Base-by-base conservation (phyloP, 2,797 vertebrate genomes). In the Anguilla megastoma region DNA sequence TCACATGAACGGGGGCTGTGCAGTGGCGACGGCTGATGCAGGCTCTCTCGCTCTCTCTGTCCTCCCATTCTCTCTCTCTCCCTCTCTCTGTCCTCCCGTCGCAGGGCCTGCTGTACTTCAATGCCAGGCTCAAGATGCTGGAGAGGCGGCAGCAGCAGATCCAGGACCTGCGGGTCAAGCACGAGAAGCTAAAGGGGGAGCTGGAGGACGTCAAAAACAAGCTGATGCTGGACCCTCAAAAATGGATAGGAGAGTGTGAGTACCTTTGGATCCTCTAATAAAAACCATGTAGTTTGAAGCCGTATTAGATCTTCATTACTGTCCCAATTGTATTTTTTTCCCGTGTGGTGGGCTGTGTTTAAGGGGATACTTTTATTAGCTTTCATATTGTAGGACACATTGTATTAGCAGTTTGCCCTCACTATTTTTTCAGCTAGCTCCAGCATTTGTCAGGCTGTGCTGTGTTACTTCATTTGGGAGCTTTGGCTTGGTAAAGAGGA, bases 221-320 rank as follows among this genome's bases (percentile, higher is more conserved):
- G 88, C 94, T 99, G 89, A 99, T 99, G 99, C 96, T 99, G 96
- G 96, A 98, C 91, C 98, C 98, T 0, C 96, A 97, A 93, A 99
- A 99, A 93, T 99, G 98, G 98, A 96, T 93, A 85, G 97, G 97
- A 95, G 97, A 99, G 90, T 99, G 98, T 99, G 95, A 97, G 99
- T 97, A 87, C 86, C 89, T n/a, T 27, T 10, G 48, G 66, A 45
- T 85, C 52, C 1, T 52, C n/a, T 12, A 33, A 10, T 30, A 52
- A 30, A 50, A 50, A 7, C 27, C 3, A 9, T n/a, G 18, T 50
- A 8, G 2, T 21, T 82, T 82, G 6, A 41, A 82, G 45, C 41
- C 79, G 6, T 2, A 50, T 50, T 8, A 18, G 41, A 24, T 4
- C 41, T 45, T 1, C n/a, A 50, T 82, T 48, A 82, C 41, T 9